Base-by-base conservation (phyloP, 1,140 invertebrate genomes). In the Neodiprion fabricii region DNA sequence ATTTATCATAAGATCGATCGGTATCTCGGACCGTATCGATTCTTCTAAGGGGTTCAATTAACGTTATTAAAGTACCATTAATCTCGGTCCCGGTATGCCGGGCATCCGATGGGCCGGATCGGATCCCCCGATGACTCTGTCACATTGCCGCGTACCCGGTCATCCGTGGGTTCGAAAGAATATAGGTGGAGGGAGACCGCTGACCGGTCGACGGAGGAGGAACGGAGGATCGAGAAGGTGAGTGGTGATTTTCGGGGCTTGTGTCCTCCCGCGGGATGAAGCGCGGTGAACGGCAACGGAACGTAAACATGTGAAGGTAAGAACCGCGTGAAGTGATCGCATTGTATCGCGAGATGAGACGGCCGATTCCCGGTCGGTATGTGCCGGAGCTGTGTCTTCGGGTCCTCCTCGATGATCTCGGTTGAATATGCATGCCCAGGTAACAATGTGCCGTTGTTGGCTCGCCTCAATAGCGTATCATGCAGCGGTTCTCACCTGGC, bases 1-100 rank as follows among this genome's bases (percentile, higher is more conserved):
- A 87, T 87, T 87, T 87, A 87, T 87, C 86, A 87, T 86, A 86
- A 87, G 86, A 85, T 86, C 85, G 86, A 87, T 87, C 85, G 84
- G 83, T 86, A 87, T 87, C 86, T 86, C 83, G 76, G 78, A 82
- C 81, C 83, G 82, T 85, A 86, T 86, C 86, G 85, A 87, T 86
- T 87, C 84, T 86, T 86, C 85, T 85, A 85, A 86, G 85, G 85
- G 86, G 85, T 87, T 87, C 86, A 87, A 87, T 87, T 86, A 87
- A 87, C 86, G 85, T 86, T 86, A 87, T 87, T 87, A 87, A 87
- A 87, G 85, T 81, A 83, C 85, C 86, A 86, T 87, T 86, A 85
- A 87, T 87, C 86, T 86, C 80, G 74, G 74, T 79, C 79, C 77
- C 79, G 83, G 84, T 79, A 83, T 84, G 84, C 80, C 72, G 69